These are phyloP conservation scores for Hepsetus odoe DNA, from an alignment of 2,113 vertebrate species.

Conservation along the genomic window DNA sequence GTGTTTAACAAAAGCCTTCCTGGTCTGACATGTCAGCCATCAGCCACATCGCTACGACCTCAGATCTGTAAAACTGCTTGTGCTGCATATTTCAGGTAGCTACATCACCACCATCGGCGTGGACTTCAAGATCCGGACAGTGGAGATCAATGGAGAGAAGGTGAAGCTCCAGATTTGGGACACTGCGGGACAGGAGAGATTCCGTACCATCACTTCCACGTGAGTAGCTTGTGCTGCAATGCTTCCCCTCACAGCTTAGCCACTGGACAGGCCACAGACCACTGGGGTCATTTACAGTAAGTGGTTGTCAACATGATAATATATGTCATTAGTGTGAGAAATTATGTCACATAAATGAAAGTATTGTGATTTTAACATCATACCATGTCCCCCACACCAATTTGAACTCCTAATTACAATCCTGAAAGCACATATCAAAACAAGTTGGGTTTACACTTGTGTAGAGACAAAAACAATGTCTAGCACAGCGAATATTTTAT, in stretches of 20 bases:
- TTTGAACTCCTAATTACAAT: no score
- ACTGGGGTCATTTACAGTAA: not conserved
- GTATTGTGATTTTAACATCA: no score
- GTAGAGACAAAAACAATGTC: no score
- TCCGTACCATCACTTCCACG: conserved; percentile 83
- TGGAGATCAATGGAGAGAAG: conserved; percentile 89
- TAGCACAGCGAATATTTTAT: no score
- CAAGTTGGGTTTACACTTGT: no score
- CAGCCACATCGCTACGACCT: not conserved
- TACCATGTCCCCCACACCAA: no score
- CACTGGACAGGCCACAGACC: not conserved
- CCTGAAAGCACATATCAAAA: no score
- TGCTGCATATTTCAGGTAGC: conserved; percentile 47
- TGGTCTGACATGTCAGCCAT: not conserved
- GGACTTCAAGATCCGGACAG: conserved; percentile 88
- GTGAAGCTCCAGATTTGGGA: conserved; percentile 92
- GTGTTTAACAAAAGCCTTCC: no score
- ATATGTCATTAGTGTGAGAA: no score
- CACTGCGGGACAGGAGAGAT: conserved; percentile 86
- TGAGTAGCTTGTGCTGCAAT: conserved; percentile 7
- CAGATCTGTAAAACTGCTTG: not conserved
- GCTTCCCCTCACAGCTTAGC: not conserved
- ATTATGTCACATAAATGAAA: no score
- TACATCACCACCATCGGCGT: conserved; percentile 90
- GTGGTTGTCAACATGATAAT: no score